Evolutionary conservation across 1,140 invertebrate species (phyloP), one percentile per base, ranked within the genome.

Genomic region (Trichoplusia ni): DNA sequence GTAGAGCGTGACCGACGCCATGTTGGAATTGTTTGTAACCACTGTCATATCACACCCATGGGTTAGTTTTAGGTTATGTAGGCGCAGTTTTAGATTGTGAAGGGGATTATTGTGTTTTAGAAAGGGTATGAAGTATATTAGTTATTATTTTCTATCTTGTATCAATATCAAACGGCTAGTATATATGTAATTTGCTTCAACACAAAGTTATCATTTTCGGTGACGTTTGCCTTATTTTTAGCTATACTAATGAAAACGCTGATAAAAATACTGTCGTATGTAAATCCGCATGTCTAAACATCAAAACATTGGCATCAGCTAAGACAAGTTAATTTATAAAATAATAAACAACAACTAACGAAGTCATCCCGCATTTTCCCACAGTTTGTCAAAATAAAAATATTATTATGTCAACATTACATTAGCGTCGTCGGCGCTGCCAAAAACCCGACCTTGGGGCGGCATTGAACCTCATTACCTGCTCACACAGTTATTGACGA

Each of bases 401-500:
- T 35, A 53, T 51, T 33, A 51, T 31, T 29, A 51, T 53, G 47
- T 53, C 47, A 53, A 53, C 35, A 31, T 53, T 31, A 35, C 31
- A 35, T 53, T 21, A 53, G 35, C 47, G 31, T 11, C 47, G 18
- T 18, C 1, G 4, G 47, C 47, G 47, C 19, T 53, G 47, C 47
- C 47, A 53, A 53, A 35, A 35, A 18, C 21, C 19, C 47, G 47
- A 31, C 47, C 47, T 53, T 53, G 47, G 2, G 5, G 9, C 19
- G 47, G n/a, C 47, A 53, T 53, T 53, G 47, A 53, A 53, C 31
- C 47, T 53, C 21, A 53, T 53, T 53, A 23, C 47, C 47, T 53
- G 47, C 47, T 53, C 29, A 23, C n/a, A 53, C 31, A 21, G 16
- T 53, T 53, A 13, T 11, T n/a, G 9, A 33, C 3, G 16, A 14